A percentile compares a stretch with the other conserved stretches of the same genome.
Evolutionary conservation across 2,113 vertebrate species (phyloP).

Genomic region (Hucho hucho): DNA sequence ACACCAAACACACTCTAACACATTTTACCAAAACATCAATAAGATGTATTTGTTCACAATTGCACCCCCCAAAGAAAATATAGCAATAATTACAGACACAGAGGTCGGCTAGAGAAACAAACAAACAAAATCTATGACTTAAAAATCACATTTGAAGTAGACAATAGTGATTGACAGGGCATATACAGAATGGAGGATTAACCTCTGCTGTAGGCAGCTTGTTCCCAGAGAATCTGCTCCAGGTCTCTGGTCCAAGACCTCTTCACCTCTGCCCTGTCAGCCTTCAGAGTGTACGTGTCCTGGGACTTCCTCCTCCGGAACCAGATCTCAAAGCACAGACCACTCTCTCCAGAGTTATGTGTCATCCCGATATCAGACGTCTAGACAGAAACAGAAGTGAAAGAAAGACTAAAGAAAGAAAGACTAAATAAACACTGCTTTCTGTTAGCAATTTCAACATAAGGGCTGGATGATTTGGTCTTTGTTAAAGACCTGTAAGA

Average conservation of each 20-base stretch:
- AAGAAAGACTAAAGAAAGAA: background rate
- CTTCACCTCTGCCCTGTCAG: slow-evolving; percentile 68
- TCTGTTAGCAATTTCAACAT: background rate
- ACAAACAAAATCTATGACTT: no score
- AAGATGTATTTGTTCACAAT: background rate
- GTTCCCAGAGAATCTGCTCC: slow-evolving; percentile 76
- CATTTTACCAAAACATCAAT: background rate
- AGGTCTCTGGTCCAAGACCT: slow-evolving; percentile 75
- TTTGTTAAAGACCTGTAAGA: background rate
- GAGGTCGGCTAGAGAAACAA: no score
- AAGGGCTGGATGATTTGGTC: background rate
- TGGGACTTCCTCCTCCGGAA: slow-evolving; percentile 74
- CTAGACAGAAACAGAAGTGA: slow-evolving; percentile 46
- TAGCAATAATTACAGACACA: no score
- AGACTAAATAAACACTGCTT: background rate
- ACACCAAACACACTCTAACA: slow-evolving; percentile 5
- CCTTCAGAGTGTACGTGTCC: slow-evolving; percentile 74
- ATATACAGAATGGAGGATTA: background rate
- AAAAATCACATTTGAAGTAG: no score
- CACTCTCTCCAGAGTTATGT: slow-evolving; percentile 64
- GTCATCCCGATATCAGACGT: slow-evolving; percentile 78
- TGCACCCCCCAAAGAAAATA: no score
- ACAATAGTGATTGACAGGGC: background rate
- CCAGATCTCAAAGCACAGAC: slow-evolving; percentile 79
- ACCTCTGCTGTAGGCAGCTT: slow-evolving; percentile 75